phyloP scores from a whole-genome alignment of 2,113 vertebrate genomes.

The Megaceryle maxima region DNA sequence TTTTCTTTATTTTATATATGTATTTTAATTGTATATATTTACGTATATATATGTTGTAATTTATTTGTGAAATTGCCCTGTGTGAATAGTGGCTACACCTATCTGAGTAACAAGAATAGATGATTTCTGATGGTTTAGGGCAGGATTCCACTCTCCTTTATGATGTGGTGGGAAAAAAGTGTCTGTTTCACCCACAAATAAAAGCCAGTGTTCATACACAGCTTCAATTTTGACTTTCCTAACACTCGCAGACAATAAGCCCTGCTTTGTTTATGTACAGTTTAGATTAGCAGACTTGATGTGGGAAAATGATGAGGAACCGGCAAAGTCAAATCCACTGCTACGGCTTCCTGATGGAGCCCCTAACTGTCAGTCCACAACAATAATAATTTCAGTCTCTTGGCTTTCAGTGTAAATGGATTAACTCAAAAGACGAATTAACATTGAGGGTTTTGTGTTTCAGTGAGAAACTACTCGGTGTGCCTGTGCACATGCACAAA shows the following conservation, averaged over 20 bases:
- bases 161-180: neutral
- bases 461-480: neutral
- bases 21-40: too few relatives aligned
- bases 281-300: neutral
- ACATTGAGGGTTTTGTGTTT: neutral
- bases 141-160: neutral
- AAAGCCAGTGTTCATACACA: neutral
- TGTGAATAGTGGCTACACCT: neutral
- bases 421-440: slow-evolving; percentile 26
- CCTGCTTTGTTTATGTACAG: neutral
- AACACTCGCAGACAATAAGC: neutral
- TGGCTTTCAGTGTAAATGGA: slow-evolving; percentile 6
- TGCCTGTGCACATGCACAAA: neutral
- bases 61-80: neutral
- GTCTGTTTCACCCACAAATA: neutral
- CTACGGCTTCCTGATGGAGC: neutral
- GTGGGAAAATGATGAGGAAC: neutral
- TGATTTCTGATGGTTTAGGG: neutral
- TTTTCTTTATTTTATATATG: too few relatives aligned
- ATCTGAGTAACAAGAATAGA: neutral
- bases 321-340: neutral
- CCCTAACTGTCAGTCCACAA: neutral
- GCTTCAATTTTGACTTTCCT: neutral
- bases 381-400: neutral
- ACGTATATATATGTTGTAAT: neutral